These are phyloP conservation scores for Drosophila sulfurigaster DNA, from an alignment of 1,140 invertebrate genomes.

Conservation along the genomic window DNA sequence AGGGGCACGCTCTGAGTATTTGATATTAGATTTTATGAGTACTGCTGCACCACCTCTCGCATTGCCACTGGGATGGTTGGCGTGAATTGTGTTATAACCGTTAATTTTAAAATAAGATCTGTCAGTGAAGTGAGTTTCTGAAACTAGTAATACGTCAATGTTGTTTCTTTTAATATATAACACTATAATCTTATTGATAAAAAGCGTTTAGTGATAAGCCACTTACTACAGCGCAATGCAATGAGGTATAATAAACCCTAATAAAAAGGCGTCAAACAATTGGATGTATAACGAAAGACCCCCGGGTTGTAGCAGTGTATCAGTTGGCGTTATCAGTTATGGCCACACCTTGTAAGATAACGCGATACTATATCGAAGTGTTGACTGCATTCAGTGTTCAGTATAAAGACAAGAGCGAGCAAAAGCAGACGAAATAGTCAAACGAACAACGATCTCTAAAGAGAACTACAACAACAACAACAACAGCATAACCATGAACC, in stretches of 20 bases:
- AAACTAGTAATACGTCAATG: too few species aligned
- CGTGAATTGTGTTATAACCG: too few species aligned
- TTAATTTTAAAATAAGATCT: too few species aligned
- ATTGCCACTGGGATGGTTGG: too few species aligned
- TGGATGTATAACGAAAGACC: neutral
- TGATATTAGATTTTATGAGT: too few species aligned
- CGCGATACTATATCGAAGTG: constrained; percentile 1
- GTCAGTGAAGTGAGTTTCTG: too few species aligned
- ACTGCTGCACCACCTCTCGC: too few species aligned
- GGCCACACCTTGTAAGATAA: constrained; percentile 32
- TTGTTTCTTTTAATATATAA: too few species aligned
- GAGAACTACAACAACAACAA: too few species aligned
- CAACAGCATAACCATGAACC: constrained; percentile 18
- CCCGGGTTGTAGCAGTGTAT: constrained; percentile 18
- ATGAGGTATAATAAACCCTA: neutral
- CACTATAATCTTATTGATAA: constrained; percentile 1
- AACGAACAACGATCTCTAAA: constrained; percentile 6
- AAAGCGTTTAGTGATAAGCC: neutral
- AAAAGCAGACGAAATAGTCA: neutral
- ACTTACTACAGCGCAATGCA: neutral
- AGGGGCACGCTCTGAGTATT: too few species aligned
- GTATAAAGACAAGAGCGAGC: neutral
- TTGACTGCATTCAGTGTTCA: neutral
- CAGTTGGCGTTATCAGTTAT: constrained; percentile 18
- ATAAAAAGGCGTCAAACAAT: neutral